Conservation (phyloP, 2,113 vertebrate species). For the Amblyopsis rosae region DNA sequence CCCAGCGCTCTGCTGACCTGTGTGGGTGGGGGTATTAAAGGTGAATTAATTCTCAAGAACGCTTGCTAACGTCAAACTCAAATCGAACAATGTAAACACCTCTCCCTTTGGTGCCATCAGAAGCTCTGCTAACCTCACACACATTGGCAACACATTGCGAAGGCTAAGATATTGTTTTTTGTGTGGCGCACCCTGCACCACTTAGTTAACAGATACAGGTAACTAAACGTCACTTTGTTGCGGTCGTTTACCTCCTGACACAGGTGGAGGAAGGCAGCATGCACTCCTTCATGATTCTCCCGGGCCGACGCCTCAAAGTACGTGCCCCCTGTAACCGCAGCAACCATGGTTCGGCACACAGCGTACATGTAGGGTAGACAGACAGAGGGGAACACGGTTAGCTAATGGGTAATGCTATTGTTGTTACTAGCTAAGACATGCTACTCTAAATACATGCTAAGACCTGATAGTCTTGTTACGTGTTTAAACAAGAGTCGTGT, state of each 20-base stretch:
- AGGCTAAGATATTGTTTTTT: no score
- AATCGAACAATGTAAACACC: no score
- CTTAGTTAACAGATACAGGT: background rate
- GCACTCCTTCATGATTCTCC: constrained; percentile 87
- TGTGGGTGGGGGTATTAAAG: background rate
- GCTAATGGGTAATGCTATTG: background rate
- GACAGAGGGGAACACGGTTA: background rate
- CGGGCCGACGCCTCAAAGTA: constrained; percentile 90
- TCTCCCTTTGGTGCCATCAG: no score
- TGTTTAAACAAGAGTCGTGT: no score
- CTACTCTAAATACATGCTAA: no score
- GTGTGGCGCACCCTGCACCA: no score
- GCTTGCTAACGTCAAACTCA: background rate
- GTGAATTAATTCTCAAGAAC: background rate
- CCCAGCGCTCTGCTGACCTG: constrained; percentile 81
- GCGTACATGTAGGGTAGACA: background rate
- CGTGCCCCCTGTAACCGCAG: constrained; percentile 54
- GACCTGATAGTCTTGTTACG: no score
- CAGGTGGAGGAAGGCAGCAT: constrained; percentile 84
- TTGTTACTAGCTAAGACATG: no score
- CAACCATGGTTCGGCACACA: no score
- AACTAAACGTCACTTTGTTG: background rate
- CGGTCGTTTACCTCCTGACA: constrained; percentile 80
- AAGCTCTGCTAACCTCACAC: no score
- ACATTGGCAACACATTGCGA: no score